Percentiles rank a stretch among this genome's conserved stretches.
phyloP scores from a whole-genome alignment of 1,140 invertebrate species.

The Ladona fulva region DNA sequence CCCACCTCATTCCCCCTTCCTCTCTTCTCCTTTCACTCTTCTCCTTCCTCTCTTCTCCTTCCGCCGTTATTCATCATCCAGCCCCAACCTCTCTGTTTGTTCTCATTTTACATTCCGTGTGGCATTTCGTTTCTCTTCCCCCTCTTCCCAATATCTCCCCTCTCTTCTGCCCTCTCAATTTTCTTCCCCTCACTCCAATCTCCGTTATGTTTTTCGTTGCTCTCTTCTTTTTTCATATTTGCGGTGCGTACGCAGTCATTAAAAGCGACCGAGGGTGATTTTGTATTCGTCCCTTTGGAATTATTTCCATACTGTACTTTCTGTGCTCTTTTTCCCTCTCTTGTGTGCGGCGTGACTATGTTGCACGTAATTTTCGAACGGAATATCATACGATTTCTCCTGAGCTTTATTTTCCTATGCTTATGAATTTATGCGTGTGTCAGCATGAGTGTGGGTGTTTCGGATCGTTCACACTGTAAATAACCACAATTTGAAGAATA shows the following conservation, averaged over 20 bases:
- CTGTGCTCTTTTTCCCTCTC: too few relatives aligned
- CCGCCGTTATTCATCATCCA: neutral
- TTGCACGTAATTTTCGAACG: too few relatives aligned
- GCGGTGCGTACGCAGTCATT: constrained; percentile 1
- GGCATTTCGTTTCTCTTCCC: neutral
- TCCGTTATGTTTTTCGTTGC: neutral
- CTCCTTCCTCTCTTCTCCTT: neutral
- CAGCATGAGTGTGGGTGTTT: too few relatives aligned
- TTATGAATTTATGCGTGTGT: too few relatives aligned
- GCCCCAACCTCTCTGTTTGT: neutral
- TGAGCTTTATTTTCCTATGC: too few relatives aligned
- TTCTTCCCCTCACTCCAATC: neutral
- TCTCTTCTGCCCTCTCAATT: neutral
- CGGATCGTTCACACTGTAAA: too few relatives aligned
- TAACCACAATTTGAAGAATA: too few relatives aligned
- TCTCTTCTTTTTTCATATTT: neutral
- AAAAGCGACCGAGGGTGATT: neutral
- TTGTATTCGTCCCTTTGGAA: neutral
- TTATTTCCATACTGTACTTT: neutral
- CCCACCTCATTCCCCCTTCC: neutral
- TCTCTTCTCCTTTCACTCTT: neutral
- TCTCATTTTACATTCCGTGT: neutral
- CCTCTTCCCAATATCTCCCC: neutral
- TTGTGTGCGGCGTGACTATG: too few relatives aligned
- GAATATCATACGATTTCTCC: too few relatives aligned